These are phyloP conservation scores for Chalcis sispes DNA, from an alignment of 2,888 invertebrate species.

Conservation along the genomic window DNA sequence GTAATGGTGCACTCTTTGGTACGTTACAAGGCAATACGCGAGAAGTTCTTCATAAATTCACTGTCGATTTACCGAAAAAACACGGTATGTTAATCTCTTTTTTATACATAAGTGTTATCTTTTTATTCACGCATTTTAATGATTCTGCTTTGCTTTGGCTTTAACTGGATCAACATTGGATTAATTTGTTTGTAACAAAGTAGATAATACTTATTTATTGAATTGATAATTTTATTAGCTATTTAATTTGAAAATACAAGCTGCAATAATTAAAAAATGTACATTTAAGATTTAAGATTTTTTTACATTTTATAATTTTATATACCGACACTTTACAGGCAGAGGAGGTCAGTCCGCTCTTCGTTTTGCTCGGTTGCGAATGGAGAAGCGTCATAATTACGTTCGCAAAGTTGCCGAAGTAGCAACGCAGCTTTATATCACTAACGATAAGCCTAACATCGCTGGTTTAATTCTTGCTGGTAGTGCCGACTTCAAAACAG, in stretches of 20 bases:
- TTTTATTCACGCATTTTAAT: background rate
- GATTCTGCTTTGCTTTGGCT: slow-evolving; percentile 33
- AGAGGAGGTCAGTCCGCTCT: slow-evolving; percentile 99
- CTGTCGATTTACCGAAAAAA: slow-evolving; percentile 99
- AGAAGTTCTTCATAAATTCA: slow-evolving; percentile 96
- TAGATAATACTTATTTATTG: slow-evolving; percentile 16
- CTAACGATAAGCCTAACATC: slow-evolving; percentile 98
- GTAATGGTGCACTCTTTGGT: slow-evolving; percentile 99
- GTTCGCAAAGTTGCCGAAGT: slow-evolving; percentile 98
- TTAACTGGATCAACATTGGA: slow-evolving; percentile 23
- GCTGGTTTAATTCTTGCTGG: slow-evolving; percentile 98
- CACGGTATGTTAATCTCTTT: slow-evolving; percentile 83
- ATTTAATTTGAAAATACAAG: background rate
- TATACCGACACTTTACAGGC: slow-evolving; percentile 74
- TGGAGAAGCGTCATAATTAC: slow-evolving; percentile 99
- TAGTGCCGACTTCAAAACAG: slow-evolving; percentile 99
- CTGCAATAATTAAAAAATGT: background rate
- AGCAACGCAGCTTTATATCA: slow-evolving; percentile 97
- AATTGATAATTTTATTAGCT: background rate
- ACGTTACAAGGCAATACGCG: slow-evolving; percentile 97
- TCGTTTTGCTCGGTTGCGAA: slow-evolving; percentile 98
- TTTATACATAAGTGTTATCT: slow-evolving; percentile 19
- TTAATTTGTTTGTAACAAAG: slow-evolving; percentile 10
- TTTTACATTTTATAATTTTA: slow-evolving; percentile 20
- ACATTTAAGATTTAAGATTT: background rate